Base-by-base conservation (phyloP, 2,888 invertebrate species). In the Hanleya hanleyi region DNA sequence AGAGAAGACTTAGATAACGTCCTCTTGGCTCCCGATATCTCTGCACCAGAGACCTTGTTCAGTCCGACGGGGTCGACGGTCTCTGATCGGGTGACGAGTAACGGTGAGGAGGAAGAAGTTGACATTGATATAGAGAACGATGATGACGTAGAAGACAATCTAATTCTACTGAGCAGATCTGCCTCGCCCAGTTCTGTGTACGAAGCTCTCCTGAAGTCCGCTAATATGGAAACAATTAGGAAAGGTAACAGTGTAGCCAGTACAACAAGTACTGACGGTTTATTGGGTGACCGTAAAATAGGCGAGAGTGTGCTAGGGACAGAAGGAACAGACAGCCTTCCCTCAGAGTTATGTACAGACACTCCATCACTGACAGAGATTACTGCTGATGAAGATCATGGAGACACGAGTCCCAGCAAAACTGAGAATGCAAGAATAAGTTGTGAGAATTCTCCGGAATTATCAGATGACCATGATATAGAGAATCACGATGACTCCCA, bases 181-280 rank as follows among this genome's bases (percentile, higher is more conserved):
- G 80, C 83, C n/a, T 87, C 86, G 15, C 87, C 87, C 5, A 85
- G 82, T 65, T 85, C 86, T 49, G 84, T 87, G 18, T 87, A 87
- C 75, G 81, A 84, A 69, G 81, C 80, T 71, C 75, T 86, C 35
- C 70, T 86, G 4, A 76, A 81, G 62, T 80, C 83, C 38, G 85
- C 85, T 9, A 82, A 83, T 68, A 66, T 81, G 9, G 75, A 71
- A 29, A 38, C 49, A 62, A 62, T 57, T 32, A 22, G 47, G 32
- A 51, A 65, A 41, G 69, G 6, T 51, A 12, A 57, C 12, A 9
- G 57, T 2, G 36, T 29, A 37, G 18, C n/a, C n/a, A n/a, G n/a
- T n/a, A n/a, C n/a, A n/a, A n/a, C n/a, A n/a, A n/a, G n/a, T n/a
- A n/a, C n/a, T n/a, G n/a, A n/a, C n/a, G n/a, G n/a, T n/a, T n/a